Evolutionary conservation across 2,888 invertebrate genomes (phyloP), one percentile per base, ranked within the genome.

Genomic region (Oxyteleia sp.): DNA sequence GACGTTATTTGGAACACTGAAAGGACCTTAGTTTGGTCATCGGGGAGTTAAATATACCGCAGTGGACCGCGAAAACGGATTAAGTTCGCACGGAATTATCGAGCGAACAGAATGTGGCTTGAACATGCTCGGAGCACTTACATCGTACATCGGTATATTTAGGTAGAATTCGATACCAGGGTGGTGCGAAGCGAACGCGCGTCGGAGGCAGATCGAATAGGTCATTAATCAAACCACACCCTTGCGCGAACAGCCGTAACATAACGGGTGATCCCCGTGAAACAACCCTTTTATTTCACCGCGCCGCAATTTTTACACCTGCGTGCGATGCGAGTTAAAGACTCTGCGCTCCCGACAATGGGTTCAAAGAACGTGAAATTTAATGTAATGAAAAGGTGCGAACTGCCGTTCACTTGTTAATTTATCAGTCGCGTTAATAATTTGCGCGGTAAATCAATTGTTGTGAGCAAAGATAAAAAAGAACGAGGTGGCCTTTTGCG

Each of bases 211-310:
- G 87, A 92, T 92, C 92, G 91, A 93, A 92, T 90, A 89, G 92
- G 91, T 93, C 93, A 92, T 93, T 93, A 93, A 93, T 93, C 93
- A 93, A 93, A 93, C 93, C 93, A 90, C 93, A 93, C 93, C 93
- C 93, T 92, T 89, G 89, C 89, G 90, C 89, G 69, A 83, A 90
- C 89, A 89, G 90, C 88, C 88, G 87, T 82, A 82, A 86, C 84
- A 78, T 86, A 86, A 86, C 84, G 87, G 84, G 87, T 85, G 86
- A 84, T 85, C 84, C 87, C 78, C 85, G 85, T 78, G 84, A 86
- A 87, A 88, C 85, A 16, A 59, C 29, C 66, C 68, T 53, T 84
- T 85, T 61, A 59, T 49, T 74, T 51, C 13, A n/a, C 13, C 7
- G 16, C n/a, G 63, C 13, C 18, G 32, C 45, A 57, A 51, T 51